phyloP scores from a whole-genome alignment of 2,888 invertebrate species.

The Lysandra coridon region DNA sequence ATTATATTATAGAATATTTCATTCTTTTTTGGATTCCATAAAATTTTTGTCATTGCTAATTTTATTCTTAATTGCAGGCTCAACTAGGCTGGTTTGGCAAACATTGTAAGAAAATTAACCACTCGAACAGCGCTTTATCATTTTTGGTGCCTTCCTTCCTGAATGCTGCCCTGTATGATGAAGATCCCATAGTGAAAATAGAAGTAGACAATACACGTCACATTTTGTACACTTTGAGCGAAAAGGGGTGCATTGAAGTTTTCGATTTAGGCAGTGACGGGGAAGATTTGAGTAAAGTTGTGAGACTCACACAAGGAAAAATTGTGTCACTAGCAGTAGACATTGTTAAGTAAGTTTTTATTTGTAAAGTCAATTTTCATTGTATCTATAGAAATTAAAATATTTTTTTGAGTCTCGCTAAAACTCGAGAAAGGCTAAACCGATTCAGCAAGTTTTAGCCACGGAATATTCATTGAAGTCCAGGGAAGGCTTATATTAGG shows the following conservation, averaged over 20 bases:
- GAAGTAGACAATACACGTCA: conserved; percentile 93
- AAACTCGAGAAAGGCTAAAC: too few relatives aligned
- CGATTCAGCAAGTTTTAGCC: too few relatives aligned
- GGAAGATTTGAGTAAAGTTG: conserved; percentile 84
- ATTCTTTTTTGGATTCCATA: too few relatives aligned
- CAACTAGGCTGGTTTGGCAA: conserved; percentile 96
- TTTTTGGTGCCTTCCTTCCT: conserved; percentile 94
- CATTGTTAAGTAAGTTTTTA: conserved; percentile 86
- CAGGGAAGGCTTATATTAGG: too few relatives aligned
- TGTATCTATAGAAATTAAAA: too few relatives aligned
- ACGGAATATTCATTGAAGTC: too few relatives aligned
- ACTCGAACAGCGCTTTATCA: conserved; percentile 92
- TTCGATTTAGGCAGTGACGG: conserved; percentile 94
- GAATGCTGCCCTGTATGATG: conserved; percentile 90
- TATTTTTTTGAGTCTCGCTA: too few relatives aligned
- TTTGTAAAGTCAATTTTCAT: background rate
- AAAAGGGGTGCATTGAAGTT: conserved; percentile 92
- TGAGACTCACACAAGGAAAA: conserved; percentile 86
- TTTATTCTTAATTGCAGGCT: conserved; percentile 68
- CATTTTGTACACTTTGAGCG: conserved; percentile 93
- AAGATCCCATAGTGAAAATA: conserved; percentile 94
- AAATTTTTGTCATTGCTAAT: too few relatives aligned
- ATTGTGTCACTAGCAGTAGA: conserved; percentile 88
- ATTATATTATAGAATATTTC: too few relatives aligned
- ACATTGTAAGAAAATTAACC: conserved; percentile 96